These are phyloP conservation scores for Turritopsis rubra DNA, from an alignment of 30 jellyfish, hydroid and myxozoan species.

Conservation along the genomic window DNA sequence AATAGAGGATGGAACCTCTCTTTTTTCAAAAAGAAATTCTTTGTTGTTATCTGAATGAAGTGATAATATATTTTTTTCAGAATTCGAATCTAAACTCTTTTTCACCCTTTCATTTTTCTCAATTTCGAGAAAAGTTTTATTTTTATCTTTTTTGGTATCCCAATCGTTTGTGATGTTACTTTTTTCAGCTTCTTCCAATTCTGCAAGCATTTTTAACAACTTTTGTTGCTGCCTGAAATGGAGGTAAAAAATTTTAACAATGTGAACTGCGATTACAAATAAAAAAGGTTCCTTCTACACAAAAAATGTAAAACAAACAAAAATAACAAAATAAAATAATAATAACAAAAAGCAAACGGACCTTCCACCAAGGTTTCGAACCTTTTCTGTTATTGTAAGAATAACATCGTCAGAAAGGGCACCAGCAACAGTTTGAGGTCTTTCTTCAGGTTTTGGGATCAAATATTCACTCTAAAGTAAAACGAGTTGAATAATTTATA, in stretches of 20 bases:
- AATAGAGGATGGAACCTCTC: not conserved
- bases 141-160: not conserved
- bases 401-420: constrained; percentile 53
- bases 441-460: not conserved
- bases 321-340: no score
- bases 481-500: not conserved
- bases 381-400: constrained; percentile 62
- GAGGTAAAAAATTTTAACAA: not conserved
- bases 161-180: not conserved
- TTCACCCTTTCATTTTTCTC: constrained; percentile 15
- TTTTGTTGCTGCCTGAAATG: constrained; percentile 62
- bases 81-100: not conserved
- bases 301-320: not conserved
- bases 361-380: constrained; percentile 69
- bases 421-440: constrained; percentile 69
- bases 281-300: not conserved
- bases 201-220: constrained; percentile 68
- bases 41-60: not conserved
- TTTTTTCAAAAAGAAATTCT: not conserved
- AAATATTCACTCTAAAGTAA: not conserved
- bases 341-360: not conserved
- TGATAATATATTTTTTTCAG: not conserved
- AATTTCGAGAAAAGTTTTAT: not conserved
- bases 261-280: not conserved
- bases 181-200: constrained; percentile 50